Evolutionary conservation across 1,140 invertebrate species (phyloP), one percentile per base, ranked within the genome.

Genomic region (Pentalonia nigronervosa): DNA sequence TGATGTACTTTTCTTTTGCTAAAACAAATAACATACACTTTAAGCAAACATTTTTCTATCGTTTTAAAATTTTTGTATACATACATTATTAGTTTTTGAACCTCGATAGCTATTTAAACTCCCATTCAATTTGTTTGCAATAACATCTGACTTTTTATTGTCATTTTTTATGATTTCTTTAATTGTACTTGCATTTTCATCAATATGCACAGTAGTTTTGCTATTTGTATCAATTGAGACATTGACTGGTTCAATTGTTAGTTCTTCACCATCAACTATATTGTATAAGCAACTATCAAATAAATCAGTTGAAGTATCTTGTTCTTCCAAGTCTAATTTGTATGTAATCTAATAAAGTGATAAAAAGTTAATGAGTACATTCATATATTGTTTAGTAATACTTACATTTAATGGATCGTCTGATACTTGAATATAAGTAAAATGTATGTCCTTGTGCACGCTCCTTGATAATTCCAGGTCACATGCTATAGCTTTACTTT

Each of bases 401-500:
- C 91, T 86, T 84, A 93, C 91, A 86, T 93, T 93, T 84, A 53
- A 84, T 41, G 91, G 91, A 83, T 93, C 91, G n/a, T 86, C 81
- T 3, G 91, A 86, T 56, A 93, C 81, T 93, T 86, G 91, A 84
- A 36, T 53, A 45, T 93, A 93, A 53, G 91, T 93, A 56, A 86
- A 93, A 34, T 81, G 50, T 41, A 20, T 11, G 7, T 84, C 47
- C 23, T 25, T 84, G 20, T n/a, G 67, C 0, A 84, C 48, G 25
- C 50, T 93, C 36, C 81, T 92, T 34, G 90, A 92, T 41, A 93
- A 86, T 93, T 93, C 81, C 14, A 93, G 34, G 86, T 93, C 91
- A 93, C 91, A 84, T 30, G 81, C 30, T 84, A 93, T 93, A 20
- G 91, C 91, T 56, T 86, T 93, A 93, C 91, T 93, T 93, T 93